A percentile compares a stretch with the other conserved stretches of the same genome.
These are phyloP conservation scores for Apamea crenata DNA, from an alignment of 2,888 invertebrate genomes.

Conservation along the genomic window DNA sequence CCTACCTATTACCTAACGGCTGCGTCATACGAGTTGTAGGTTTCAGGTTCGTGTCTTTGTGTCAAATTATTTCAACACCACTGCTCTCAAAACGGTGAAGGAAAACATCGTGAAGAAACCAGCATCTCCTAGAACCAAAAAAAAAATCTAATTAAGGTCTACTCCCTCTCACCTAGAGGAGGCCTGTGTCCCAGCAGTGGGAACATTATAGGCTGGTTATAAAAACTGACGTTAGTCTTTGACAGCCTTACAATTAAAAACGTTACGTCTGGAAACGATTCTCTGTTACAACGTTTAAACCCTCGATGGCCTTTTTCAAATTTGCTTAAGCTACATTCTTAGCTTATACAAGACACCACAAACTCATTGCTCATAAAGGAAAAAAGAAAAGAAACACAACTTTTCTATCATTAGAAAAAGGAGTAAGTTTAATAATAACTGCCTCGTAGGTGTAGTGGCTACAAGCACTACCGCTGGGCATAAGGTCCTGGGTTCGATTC, in stretches of 20 bases:
- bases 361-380: background rate
- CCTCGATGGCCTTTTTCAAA: background rate
- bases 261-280: background rate
- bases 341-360: background rate
- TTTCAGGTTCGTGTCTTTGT: too few relatives aligned
- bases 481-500: background rate
- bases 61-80: too few relatives aligned
- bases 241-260: background rate
- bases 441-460: background rate
- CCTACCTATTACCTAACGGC: too few relatives aligned
- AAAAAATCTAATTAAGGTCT: too few relatives aligned
- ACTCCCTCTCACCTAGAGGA: too few relatives aligned
- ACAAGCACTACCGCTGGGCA: background rate
- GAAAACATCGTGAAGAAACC: too few relatives aligned
- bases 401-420: background rate
- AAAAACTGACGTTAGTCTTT: background rate
- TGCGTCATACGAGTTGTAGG: too few relatives aligned
- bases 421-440: background rate
- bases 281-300: background rate
- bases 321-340: background rate
- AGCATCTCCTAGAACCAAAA: too few relatives aligned
- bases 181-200: too few relatives aligned
- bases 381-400: background rate
- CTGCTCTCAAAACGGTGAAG: too few relatives aligned
- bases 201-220: too few relatives aligned